phyloP scores from a whole-genome alignment of 2,113 vertebrate species.

The Pelecanus crispus region DNA sequence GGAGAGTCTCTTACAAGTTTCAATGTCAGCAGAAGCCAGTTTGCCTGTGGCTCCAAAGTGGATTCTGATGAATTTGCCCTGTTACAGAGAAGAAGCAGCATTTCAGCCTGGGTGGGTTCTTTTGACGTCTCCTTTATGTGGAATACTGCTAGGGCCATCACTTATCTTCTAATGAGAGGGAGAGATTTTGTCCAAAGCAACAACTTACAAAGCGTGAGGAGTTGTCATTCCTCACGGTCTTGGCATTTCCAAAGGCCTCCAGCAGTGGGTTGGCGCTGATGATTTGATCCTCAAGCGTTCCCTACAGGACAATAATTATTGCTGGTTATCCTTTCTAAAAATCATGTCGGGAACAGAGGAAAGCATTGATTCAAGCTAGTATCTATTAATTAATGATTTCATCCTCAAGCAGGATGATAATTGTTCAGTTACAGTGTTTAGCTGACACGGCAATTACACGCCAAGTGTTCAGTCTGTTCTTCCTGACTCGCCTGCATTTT shows the following conservation, averaged over 20 bases:
- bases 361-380: too few relatives aligned
- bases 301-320: background rate
- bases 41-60: background rate
- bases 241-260: slow-evolving; percentile 69
- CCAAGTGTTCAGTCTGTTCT: too few relatives aligned
- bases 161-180: too few relatives aligned
- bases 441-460: too few relatives aligned
- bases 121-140: too few relatives aligned
- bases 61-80: background rate
- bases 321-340: too few relatives aligned
- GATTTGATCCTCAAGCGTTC: slow-evolving; percentile 19
- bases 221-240: slow-evolving; percentile 69
- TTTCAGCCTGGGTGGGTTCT: background rate
- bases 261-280: slow-evolving; percentile 72
- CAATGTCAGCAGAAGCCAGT: background rate
- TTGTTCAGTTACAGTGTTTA: too few relatives aligned
- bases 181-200: background rate
- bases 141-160: too few relatives aligned
- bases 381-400: too few relatives aligned
- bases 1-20: background rate
- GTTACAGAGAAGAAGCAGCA: background rate
- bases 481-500: too few relatives aligned
- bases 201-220: slow-evolving; percentile 73
- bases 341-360: too few relatives aligned
- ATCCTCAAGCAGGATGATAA: too few relatives aligned